Conservation (phyloP, 2,888 invertebrate genomes). For the Azorinus chamasolen region DNA sequence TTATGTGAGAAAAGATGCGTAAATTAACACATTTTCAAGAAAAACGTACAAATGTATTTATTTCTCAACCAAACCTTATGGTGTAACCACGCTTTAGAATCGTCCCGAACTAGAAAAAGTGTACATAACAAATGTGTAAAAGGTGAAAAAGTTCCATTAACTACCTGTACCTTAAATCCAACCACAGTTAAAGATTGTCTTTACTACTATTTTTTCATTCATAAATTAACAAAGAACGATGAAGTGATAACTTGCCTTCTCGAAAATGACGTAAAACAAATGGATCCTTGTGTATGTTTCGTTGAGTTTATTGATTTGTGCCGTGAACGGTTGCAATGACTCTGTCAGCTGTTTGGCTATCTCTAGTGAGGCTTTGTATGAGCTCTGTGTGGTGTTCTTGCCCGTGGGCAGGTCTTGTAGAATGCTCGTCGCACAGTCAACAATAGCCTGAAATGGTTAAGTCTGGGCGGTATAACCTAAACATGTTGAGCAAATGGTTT, state of each 20-base stretch:
- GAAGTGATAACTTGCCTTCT: constrained; percentile 73
- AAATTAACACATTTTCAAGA: no score
- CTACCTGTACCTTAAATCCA: no score
- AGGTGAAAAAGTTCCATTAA: no score
- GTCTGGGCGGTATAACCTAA: background rate
- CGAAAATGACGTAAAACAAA: constrained; percentile 73
- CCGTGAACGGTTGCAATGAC: constrained; percentile 74
- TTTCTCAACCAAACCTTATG: no score
- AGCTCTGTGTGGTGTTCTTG: constrained; percentile 23
- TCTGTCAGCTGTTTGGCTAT: constrained; percentile 71
- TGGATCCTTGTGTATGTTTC: constrained; percentile 73
- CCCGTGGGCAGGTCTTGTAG: constrained; percentile 69
- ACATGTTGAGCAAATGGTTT: background rate
- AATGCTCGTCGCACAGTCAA: constrained; percentile 74
- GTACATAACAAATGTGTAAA: no score
- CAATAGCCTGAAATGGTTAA: constrained; percentile 73
- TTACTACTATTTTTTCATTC: no score
- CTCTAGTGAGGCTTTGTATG: constrained; percentile 42
- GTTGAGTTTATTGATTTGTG: constrained; percentile 73
- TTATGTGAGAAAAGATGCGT: no score
- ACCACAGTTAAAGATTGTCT: no score
- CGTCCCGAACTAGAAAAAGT: no score
- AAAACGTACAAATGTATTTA: no score
- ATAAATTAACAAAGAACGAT: no score
- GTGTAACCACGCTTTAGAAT: no score